Evolutionary conservation across 2,888 invertebrate species (phyloP).

Genomic region (Geotrupes spiniger): DNA sequence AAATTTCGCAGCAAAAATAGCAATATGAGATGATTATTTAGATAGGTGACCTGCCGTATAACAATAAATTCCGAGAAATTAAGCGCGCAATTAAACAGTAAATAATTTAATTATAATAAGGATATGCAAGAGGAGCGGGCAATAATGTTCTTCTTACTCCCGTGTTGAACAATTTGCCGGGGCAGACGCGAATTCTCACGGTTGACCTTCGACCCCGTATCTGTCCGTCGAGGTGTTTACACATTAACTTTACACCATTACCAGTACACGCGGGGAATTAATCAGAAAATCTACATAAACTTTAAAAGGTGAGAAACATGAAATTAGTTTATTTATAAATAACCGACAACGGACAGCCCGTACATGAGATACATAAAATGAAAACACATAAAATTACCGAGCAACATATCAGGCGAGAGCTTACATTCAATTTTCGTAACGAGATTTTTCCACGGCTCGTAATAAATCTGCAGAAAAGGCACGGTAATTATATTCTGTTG

Average conservation of each 20-base stretch:
- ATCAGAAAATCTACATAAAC: slow-evolving; percentile 21
- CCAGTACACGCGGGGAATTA: slow-evolving; percentile 52
- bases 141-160: slow-evolving; percentile 28
- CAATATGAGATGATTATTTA: too few species aligned
- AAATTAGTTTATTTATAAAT: slow-evolving; percentile 13
- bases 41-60: too few species aligned
- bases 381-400: too few species aligned
- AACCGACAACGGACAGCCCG: neutral
- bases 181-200: slow-evolving; percentile 42
- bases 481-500: too few species aligned
- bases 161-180: slow-evolving; percentile 43
- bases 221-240: slow-evolving; percentile 44
- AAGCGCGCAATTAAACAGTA: slow-evolving; percentile 7
- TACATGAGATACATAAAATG: too few species aligned
- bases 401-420: too few species aligned
- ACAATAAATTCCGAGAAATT: slow-evolving; percentile 5
- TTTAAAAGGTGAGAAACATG: slow-evolving; percentile 12
- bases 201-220: slow-evolving; percentile 39
- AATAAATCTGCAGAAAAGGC: too few species aligned
- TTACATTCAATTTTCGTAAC: too few species aligned
- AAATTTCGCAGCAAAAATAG: too few species aligned
- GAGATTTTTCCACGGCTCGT: too few species aligned
- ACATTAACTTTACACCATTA: slow-evolving; percentile 38
- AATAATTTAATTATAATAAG: slow-evolving; percentile 9
- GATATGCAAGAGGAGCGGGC: slow-evolving; percentile 4